A percentile compares a stretch with the other conserved stretches of the same genome.
Conservation (phyloP, 2,113 vertebrate genomes). For the Pionites leucogaster region DNA sequence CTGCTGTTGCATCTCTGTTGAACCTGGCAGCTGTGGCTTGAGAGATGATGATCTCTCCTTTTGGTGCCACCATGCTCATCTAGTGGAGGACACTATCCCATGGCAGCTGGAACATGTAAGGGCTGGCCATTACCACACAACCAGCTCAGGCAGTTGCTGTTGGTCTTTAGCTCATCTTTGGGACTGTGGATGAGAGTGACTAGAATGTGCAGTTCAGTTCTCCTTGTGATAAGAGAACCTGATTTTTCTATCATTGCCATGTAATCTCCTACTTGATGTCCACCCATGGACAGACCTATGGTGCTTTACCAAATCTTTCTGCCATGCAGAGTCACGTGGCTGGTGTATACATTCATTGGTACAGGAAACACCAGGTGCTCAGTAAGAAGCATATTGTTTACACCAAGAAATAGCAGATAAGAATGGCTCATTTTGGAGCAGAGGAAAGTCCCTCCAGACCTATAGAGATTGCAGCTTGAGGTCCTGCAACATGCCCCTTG, state of each 20-base stretch:
- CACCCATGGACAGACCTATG: no score
- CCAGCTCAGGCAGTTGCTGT: background rate
- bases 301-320: background rate
- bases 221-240: accelerated
- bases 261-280: accelerated
- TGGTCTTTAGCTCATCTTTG: background rate
- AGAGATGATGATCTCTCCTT: background rate
- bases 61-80: accelerated
- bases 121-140: background rate
- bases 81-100: background rate
- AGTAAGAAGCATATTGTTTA: background rate
- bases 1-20: background rate
- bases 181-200: accelerated
- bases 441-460: background rate
- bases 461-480: background rate
- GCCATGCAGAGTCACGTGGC: accelerated
- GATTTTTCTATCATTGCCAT: accelerated
- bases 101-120: accelerated
- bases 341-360: accelerated
- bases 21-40: background rate
- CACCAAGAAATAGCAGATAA: background rate
- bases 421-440: background rate
- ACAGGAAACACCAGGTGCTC: background rate
- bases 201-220: background rate
- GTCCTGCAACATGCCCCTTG: accelerated